A percentile compares a stretch with the other conserved stretches of the same genome.
Evolutionary conservation across 1,140 invertebrate genomes (phyloP).

Genomic region (Drosophila pachea): DNA sequence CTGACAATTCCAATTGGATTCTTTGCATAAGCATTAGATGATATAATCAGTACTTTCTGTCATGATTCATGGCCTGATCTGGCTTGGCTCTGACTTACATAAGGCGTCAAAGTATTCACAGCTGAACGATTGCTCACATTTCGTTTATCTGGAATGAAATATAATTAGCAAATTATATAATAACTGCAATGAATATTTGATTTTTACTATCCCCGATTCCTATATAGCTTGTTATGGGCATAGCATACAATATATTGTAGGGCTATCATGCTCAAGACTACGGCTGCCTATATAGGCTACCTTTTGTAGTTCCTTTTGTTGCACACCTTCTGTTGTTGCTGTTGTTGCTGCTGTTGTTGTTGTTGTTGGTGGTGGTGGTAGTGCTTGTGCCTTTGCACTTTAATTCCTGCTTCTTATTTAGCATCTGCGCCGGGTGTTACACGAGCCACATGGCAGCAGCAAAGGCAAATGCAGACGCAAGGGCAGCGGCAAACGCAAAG

Average conservation of each 20-base stretch:
- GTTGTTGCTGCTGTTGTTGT: slow-evolving; percentile 14
- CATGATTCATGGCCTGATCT: too few relatives aligned
- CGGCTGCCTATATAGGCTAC: background rate
- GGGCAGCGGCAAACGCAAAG: slow-evolving; percentile 48
- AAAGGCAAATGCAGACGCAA: slow-evolving; percentile 42
- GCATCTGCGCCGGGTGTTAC: slow-evolving; percentile 74
- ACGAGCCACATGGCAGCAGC: slow-evolving; percentile 36
- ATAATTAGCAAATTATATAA: too few relatives aligned
- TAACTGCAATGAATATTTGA: too few relatives aligned
- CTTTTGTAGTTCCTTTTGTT: slow-evolving; percentile 5
- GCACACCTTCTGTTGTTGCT: slow-evolving; percentile 26
- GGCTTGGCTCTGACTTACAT: too few relatives aligned
- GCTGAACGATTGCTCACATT: too few relatives aligned
- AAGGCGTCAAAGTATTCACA: too few relatives aligned
- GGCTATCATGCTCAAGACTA: background rate
- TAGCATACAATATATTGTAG: background rate
- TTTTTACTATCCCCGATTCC: too few relatives aligned
- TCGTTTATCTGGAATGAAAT: too few relatives aligned
- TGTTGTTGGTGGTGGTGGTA: slow-evolving; percentile 19
- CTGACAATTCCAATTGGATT: slow-evolving; percentile 1
- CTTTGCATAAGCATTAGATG: background rate
- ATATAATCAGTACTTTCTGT: too few relatives aligned
- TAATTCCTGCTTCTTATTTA: slow-evolving; percentile 74
- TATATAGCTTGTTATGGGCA: too few relatives aligned
- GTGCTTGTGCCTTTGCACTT: slow-evolving; percentile 55